Base-by-base conservation (phyloP, 2,888 invertebrate species). In the Lasioglossum vierecki region DNA sequence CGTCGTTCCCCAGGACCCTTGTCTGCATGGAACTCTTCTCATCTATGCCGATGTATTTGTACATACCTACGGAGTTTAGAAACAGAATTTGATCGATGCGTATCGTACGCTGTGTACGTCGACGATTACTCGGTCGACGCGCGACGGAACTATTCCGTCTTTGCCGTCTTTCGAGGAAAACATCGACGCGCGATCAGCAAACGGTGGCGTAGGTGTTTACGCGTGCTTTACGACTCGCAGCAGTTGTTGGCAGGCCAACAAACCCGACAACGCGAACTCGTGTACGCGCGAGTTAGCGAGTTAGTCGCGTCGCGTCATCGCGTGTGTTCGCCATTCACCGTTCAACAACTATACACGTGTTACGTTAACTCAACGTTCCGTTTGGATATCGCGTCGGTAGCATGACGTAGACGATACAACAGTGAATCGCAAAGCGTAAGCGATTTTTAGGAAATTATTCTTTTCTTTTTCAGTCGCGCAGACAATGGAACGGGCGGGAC, bases 11-110 rank as follows among this genome's bases (percentile, higher is more conserved):
- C 30, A 95, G 95, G 0, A 95, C 91, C 79, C 94, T 94, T 53
- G 94, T 93, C 77, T 95, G 95, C 85, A 96, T 92, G 15, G 94
- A 91, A 87, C 94, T 92, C 91, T 95, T 93, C 95, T 96, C 95
- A 90, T 96, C 96, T 60, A 95, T 95, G n/a, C 97, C 96, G 94
- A 97, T 97, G 91, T 97, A 98, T 94, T 97, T 98, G 94, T 98
- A 98, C 96, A 98, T 97, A 79, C 97, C 97, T 97, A 93, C 11
- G 41, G 1, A 30, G 11, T 71, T 72, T 35, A 72, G n/a, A 76
- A 41, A 39, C 5, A 74, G 2, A 44, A 63, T 30, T 46, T 76
- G 39, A 68, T 49, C n/a, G 15, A 30, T 13, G 30, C 15, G 11
- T 11, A 60, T 53, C n/a, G 46, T 49, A 41, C 13, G 15, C 26